Evolutionary conservation across 1,140 invertebrate genomes (phyloP).

Genomic region (Meloidogyne hapla): DNA sequence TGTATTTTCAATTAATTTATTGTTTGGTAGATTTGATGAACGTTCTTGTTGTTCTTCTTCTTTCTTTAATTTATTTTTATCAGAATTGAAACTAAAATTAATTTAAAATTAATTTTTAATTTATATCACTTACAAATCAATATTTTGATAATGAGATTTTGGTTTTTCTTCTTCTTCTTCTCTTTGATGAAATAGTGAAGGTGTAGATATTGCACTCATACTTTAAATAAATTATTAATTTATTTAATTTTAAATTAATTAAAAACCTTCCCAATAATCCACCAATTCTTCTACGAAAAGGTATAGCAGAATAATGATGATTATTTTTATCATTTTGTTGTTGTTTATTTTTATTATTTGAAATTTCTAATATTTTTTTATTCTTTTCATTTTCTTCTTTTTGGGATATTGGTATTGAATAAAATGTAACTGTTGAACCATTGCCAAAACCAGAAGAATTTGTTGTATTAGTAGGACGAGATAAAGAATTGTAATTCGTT

Average conservation of each 20-base stretch:
- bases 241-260: background rate
- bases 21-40: background rate
- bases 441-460: background rate
- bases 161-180: background rate
- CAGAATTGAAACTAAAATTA: background rate
- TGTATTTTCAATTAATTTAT: background rate
- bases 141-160: slow-evolving; percentile 1
- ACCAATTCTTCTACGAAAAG: slow-evolving; percentile 11
- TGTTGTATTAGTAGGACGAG: background rate
- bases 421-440: slow-evolving; percentile 23
- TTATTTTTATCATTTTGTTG: background rate
- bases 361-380: background rate
- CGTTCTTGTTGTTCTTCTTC: background rate
- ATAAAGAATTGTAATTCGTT: background rate
- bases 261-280: background rate
- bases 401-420: slow-evolving; percentile 24
- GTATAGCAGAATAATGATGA: slow-evolving; percentile 24
- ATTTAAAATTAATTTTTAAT: background rate
- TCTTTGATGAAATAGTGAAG: slow-evolving; percentile 19
- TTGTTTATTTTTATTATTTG: background rate
- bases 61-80: background rate
- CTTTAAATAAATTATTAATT: background rate
- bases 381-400: background rate
- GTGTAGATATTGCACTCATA: slow-evolving; percentile 10
- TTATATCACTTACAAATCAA: background rate